Evolutionary conservation across 2,113 vertebrate genomes (phyloP).

Genomic region (Myodes glareolus): DNA sequence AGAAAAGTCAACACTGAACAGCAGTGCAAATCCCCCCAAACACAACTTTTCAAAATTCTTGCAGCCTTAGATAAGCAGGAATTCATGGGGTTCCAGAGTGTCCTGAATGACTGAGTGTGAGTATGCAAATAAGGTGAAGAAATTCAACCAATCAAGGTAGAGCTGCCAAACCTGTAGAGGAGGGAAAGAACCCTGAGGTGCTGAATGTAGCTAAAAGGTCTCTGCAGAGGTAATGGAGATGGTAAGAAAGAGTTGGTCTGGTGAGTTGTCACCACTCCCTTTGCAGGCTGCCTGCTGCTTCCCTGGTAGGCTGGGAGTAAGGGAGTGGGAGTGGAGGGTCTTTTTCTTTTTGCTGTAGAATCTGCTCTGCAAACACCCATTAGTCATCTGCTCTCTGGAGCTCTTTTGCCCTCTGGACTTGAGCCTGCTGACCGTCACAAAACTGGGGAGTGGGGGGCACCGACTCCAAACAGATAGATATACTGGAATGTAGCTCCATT

Average conservation of each 20-base stretch:
- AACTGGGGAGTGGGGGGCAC: background rate
- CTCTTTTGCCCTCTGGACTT: background rate
- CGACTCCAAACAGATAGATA: background rate
- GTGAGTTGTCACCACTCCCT: background rate
- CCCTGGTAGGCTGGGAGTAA: background rate
- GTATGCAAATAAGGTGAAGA: background rate
- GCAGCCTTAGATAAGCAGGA: background rate
- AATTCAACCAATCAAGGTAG: background rate
- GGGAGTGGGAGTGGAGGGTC: background rate
- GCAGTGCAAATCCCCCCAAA: background rate
- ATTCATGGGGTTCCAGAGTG: background rate
- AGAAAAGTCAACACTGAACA: background rate
- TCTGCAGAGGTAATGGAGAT: background rate
- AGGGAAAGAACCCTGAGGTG: too few relatives aligned
- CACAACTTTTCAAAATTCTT: background rate
- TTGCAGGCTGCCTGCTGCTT: background rate
- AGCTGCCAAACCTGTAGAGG: background rate
- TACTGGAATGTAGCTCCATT: background rate
- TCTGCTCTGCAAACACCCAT: background rate
- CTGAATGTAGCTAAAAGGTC: background rate
- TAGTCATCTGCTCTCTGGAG: background rate
- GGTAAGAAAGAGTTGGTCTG: background rate
- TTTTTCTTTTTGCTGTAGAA: background rate
- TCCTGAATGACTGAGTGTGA: background rate
- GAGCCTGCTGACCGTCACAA: background rate